Base-by-base conservation (phyloP, 2,113 vertebrate genomes). In the Leptobrachium leishanense region DNA sequence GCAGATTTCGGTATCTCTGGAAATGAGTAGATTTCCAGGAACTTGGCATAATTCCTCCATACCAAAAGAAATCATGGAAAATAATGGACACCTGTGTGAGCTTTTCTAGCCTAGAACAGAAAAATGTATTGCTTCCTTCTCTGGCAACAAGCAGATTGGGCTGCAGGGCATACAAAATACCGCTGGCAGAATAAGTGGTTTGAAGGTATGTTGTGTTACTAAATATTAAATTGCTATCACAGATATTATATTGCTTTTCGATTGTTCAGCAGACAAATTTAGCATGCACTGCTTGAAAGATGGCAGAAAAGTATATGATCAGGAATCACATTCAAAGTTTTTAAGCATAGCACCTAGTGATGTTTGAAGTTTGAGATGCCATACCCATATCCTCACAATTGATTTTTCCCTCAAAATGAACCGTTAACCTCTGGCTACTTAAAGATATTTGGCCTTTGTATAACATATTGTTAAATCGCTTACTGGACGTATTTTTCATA, bases 1-100 rank as follows among this genome's bases (percentile, higher is more conserved):
- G 72, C 63, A 65, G 72, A 74, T 74, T 65, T 64, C 39, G 59
- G 40, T 65, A 65, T 74, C 72, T 74, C 13, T n/a, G 59, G 72
- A 63, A 64, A 31, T 74, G 57, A 74, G 57, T 74, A 74, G 41
- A 63, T 74, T 74, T 50, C 72, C 59, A 65, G 59, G 59, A 74
- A 64, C 72, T 74, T 75, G 62, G 73, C 73, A 75, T 50, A 41
- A 53, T 66, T 50, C 31, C 62, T n/a, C 4, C 64, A 66, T 65
- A 39, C 62, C 6, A 20, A 65, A 44, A 59, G 59, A 64, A 44
- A 55, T 64, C 46, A 31, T 75, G 73, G 73, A 75, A 75, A 75
- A 11, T 66, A 75, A 74, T 46, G 43, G 57, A 64, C 43, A 66
- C 41, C 73, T 66, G 72, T 8, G 50, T 20, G 62, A 5, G 64